Evolutionary conservation across 2,888 invertebrate genomes (phyloP), one percentile per base, ranked within the genome.

Genomic region (Masnerella sp.): DNA sequence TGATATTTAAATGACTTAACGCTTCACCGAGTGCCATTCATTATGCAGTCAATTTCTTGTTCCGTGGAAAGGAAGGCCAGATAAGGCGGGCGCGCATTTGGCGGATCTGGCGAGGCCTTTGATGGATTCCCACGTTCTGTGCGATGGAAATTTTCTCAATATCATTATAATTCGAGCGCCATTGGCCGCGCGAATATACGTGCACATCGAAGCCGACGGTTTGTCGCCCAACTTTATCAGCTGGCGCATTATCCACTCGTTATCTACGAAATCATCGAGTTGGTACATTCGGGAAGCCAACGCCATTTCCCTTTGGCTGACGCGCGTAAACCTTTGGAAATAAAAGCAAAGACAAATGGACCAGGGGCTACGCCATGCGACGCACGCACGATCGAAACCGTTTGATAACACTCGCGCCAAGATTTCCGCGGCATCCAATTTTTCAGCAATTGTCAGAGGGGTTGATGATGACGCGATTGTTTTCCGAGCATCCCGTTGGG

Each of bases 1-100:
- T 43, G 67, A 71, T 71, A 75, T 75, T 75, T 71, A 75, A 75
- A 75, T 75, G 67, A 75, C 58, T 71, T 68, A 54, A 64, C 67
- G 67, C 70, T 75, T 62, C 71, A 62, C 52, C 75, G 64, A 75
- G 67, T 64, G 28, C 40, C 52, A 68, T 71, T 75, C 71, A 71
- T 75, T 75, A 75, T 75, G 68, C 75, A 75, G 71, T 71, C 75
- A 68, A 75, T 75, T 75, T 75, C 71, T 68, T 64, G 75, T 71
- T 68, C 67, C 49, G 30, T 52, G 52, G 47, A 64, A 62, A 58
- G 32, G 40, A 49, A 51, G 64, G 25, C 42, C 14, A 42, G 64
- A 52, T 71, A 71, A 64, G 64, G 62, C 54, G 56, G 67, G 56
- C 22, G 47, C 38, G 45, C 61, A 67, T 67, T 70, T 61, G 49